Percentiles rank a stretch among this genome's conserved stretches.
These are phyloP conservation scores for Trematomus bernacchii DNA, from an alignment of 2,797 vertebrate genomes.

Conservation along the genomic window DNA sequence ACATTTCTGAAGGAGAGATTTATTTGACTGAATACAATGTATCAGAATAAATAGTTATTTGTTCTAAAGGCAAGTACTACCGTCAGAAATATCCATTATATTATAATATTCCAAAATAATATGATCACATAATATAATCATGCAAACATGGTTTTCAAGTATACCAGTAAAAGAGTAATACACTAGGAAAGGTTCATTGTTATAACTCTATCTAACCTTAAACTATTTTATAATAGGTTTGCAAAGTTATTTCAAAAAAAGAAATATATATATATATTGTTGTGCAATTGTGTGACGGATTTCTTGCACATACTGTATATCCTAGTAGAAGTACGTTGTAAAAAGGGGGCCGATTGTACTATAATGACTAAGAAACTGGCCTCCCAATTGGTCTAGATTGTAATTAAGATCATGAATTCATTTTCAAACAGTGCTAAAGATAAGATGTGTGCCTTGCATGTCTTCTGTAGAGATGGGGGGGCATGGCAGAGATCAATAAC, in stretches of 20 bases:
- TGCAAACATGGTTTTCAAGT: not conserved
- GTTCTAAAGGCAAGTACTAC: too few relatives aligned
- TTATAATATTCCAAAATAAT: too few relatives aligned
- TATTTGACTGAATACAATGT: too few relatives aligned
- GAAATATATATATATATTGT: too few relatives aligned
- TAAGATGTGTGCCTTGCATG: slow-evolving; percentile 16
- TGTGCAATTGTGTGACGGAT: not conserved
- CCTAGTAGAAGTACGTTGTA: not conserved
- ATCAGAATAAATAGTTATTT: too few relatives aligned
- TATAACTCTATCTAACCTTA: not conserved
- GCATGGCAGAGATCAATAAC: slow-evolving; percentile 41
- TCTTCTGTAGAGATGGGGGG: not conserved
- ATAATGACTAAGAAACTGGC: not conserved
- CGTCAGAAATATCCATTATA: too few relatives aligned
- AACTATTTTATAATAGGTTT: not conserved
- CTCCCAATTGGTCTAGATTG: slow-evolving; percentile 5
- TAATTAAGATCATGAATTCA: slow-evolving; percentile 43
- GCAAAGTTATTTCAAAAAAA: not conserved
- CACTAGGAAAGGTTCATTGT: not conserved
- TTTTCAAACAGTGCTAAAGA: not conserved
- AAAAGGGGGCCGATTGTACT: not conserved
- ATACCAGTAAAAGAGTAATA: not conserved
- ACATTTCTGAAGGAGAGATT: too few relatives aligned
- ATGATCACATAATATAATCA: too few relatives aligned
- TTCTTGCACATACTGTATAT: not conserved